These are phyloP conservation scores for Plusia festucae DNA, from an alignment of 2,888 invertebrate species.

Conservation along the genomic window DNA sequence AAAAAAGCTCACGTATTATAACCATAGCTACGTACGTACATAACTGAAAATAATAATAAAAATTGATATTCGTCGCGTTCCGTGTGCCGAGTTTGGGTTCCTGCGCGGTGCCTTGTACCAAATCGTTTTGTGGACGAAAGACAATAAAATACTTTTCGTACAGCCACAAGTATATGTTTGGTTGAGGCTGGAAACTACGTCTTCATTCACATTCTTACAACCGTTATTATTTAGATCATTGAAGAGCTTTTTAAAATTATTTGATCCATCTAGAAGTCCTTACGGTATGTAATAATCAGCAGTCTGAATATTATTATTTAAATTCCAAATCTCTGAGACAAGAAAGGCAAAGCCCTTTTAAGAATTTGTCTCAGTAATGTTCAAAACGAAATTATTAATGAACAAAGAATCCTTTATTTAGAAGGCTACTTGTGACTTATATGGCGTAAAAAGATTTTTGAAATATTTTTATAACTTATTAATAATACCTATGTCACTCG, in stretches of 20 bases:
- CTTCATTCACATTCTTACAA: slow-evolving; percentile 36
- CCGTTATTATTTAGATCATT: neutral
- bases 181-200: slow-evolving; percentile 21
- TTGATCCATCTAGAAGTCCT: too few species aligned
- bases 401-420: too few species aligned
- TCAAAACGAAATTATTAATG: too few species aligned
- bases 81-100: slow-evolving; percentile 23
- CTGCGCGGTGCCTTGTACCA: slow-evolving; percentile 53
- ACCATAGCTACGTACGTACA: slow-evolving; percentile 28
- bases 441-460: too few species aligned
- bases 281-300: too few species aligned
- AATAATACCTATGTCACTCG: too few species aligned
- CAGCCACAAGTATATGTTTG: slow-evolving; percentile 9
- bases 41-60: slow-evolving; percentile 47
- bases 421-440: too few species aligned
- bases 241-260: neutral
- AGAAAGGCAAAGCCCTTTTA: too few species aligned
- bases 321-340: too few species aligned
- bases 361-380: too few species aligned
- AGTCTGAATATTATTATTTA: too few species aligned
- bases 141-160: slow-evolving; percentile 51
- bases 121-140: slow-evolving; percentile 42
- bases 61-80: slow-evolving; percentile 44
- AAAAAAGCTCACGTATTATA: slow-evolving; percentile 4
- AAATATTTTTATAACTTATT: too few species aligned